Percentiles rank a stretch among this genome's conserved stretches.
Conservation (phyloP, 2,113 vertebrate species). For the Camelus dromedarius region DNA sequence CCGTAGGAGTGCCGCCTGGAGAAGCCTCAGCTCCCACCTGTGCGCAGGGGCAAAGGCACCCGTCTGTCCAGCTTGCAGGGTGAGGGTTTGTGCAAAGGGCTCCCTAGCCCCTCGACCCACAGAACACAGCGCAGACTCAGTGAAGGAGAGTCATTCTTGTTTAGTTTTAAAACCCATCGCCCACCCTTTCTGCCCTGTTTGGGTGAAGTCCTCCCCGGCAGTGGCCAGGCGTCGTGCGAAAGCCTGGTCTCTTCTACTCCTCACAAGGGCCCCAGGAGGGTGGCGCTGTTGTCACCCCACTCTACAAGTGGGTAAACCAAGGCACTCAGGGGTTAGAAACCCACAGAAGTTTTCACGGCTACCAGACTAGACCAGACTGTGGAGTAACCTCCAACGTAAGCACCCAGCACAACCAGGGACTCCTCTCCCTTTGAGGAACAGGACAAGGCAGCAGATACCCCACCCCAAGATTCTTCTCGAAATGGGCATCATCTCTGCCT, state of each 20-base stretch:
- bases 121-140: accelerated
- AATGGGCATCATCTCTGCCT: neutral
- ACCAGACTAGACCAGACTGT: accelerated
- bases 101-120: accelerated
- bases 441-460: neutral
- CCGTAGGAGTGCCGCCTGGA: neutral
- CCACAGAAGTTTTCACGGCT: accelerated
- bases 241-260: neutral
- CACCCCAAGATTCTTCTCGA: neutral
- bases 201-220: neutral
- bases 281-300: accelerated
- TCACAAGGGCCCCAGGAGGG: accelerated
- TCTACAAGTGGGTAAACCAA: neutral
- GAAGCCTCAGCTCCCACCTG: neutral
- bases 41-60: neutral
- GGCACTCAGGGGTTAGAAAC: neutral
- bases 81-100: too few relatives aligned
- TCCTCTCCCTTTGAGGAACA: too few relatives aligned
- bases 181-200: accelerated
- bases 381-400: too few relatives aligned
- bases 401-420: neutral
- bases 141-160: accelerated
- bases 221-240: accelerated
- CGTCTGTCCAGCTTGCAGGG: accelerated
- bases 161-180: neutral